These are phyloP conservation scores for Mobula birostris DNA, from an alignment of 2,113 vertebrate species.

Conservation along the genomic window DNA sequence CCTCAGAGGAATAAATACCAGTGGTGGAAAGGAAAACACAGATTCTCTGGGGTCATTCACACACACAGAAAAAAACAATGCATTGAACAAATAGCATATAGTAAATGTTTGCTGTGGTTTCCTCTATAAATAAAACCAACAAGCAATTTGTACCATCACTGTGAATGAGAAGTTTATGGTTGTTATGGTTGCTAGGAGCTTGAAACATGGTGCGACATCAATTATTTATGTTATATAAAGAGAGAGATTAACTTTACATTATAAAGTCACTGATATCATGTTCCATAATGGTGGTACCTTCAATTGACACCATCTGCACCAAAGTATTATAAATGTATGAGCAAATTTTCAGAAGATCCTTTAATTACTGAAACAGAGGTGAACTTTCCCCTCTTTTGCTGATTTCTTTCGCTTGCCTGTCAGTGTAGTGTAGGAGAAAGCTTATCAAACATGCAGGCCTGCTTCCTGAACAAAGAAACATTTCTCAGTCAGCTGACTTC, in stretches of 20 bases:
- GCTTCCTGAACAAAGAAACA: background rate
- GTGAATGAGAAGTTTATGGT: constrained; percentile 6
- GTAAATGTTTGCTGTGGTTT: background rate
- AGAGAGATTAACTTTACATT: too few relatives aligned
- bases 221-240: background rate
- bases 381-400: background rate
- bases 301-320: background rate
- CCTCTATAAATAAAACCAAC: background rate
- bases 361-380: background rate
- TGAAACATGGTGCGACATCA: background rate
- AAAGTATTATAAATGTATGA: background rate
- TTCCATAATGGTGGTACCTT: background rate
- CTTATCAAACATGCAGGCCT: background rate
- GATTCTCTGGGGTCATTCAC: background rate
- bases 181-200: background rate
- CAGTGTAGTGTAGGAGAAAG: background rate
- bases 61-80: too few relatives aligned
- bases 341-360: background rate
- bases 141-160: background rate
- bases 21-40: background rate
- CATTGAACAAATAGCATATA: background rate
- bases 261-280: background rate
- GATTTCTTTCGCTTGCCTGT: background rate
- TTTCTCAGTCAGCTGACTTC: background rate
- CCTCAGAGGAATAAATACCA: background rate